Conservation (phyloP, 2,113 vertebrate genomes). For the Leucoraja erinaceus region DNA sequence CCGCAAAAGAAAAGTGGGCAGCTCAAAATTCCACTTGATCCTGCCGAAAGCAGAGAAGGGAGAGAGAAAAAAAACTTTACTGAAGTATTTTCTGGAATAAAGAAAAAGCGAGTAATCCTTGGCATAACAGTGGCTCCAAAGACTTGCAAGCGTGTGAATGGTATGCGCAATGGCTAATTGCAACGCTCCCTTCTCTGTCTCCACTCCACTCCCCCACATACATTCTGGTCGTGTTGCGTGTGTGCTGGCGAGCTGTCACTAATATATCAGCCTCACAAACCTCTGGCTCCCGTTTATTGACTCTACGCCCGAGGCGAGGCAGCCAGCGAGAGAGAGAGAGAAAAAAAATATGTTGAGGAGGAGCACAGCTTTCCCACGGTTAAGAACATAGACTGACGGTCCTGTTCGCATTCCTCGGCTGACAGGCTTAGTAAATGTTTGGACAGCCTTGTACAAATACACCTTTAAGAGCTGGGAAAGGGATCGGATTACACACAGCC, state of each 20-base stretch:
- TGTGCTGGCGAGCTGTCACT: constrained; percentile 73
- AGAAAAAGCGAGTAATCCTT: neutral
- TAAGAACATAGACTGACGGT: constrained; percentile 65
- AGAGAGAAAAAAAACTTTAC: too few species aligned
- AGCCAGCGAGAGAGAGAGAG: constrained; percentile 54
- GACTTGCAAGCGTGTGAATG: too few species aligned
- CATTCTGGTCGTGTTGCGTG: constrained; percentile 44
- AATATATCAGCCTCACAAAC: constrained; percentile 77
- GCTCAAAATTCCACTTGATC: too few species aligned
- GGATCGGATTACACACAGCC: constrained; percentile 50
- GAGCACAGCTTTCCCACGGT: constrained; percentile 92
- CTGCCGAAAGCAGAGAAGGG: too few species aligned
- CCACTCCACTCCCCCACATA: neutral
- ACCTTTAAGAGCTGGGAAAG: constrained; percentile 80
- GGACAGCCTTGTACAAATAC: constrained; percentile 94
- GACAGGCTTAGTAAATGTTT: constrained; percentile 91
- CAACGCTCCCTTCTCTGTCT: neutral
- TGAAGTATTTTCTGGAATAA: too few species aligned
- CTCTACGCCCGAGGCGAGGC: constrained; percentile 71
- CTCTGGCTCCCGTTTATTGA: constrained; percentile 83
- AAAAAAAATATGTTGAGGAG: constrained; percentile 62
- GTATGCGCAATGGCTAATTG: neutral
- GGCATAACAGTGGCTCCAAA: too few species aligned
- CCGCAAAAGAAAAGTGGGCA: too few species aligned
- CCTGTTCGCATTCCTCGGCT: constrained; percentile 80